A percentile compares a stretch with the other conserved stretches of the same genome.
Evolutionary conservation across 2,113 vertebrate genomes (phyloP).

Genomic region (Leucoraja erinaceus): DNA sequence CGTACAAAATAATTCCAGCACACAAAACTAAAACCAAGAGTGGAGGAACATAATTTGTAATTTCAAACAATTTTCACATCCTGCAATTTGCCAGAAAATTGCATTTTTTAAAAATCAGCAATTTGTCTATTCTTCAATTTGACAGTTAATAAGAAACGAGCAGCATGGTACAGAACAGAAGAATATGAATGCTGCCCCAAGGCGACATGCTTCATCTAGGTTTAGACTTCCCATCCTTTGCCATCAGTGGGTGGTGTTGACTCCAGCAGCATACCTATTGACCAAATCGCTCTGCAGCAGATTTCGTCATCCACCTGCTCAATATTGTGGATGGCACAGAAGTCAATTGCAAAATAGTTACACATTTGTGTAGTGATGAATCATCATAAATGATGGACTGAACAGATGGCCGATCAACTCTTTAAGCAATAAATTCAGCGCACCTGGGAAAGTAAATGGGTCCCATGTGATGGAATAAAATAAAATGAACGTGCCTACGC

Average conservation of each 20-base stretch:
- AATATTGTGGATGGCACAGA: constrained; percentile 41
- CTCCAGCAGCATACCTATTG: constrained; percentile 52
- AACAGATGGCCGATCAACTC: constrained; percentile 34
- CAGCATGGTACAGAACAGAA: constrained; percentile 49
- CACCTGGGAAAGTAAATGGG: neutral
- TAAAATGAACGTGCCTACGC: neutral
- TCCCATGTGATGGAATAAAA: neutral
- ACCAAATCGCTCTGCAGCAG: constrained; percentile 51
- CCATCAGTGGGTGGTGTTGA: constrained; percentile 53
- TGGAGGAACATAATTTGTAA: constrained; percentile 15
- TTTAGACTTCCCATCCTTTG: constrained; percentile 48
- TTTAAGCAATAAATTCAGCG: constrained; percentile 18
- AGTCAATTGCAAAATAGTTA: constrained; percentile 47
- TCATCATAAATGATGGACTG: constrained; percentile 51
- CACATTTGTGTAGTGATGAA: constrained; percentile 46
- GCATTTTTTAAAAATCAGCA: constrained; percentile 49
- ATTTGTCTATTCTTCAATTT: constrained; percentile 52
- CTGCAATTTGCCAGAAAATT: constrained; percentile 39
- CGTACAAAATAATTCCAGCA: neutral
- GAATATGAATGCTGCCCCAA: constrained; percentile 49
- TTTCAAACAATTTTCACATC: constrained; percentile 21
- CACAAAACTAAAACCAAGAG: neutral
- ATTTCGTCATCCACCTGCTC: constrained; percentile 47
- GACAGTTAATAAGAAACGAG: constrained; percentile 53
- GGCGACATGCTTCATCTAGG: constrained; percentile 51